A percentile compares a stretch with the other conserved stretches of the same genome.
Evolutionary conservation across 1,140 invertebrate genomes (phyloP).

Genomic region (Magallana ariakensis): DNA sequence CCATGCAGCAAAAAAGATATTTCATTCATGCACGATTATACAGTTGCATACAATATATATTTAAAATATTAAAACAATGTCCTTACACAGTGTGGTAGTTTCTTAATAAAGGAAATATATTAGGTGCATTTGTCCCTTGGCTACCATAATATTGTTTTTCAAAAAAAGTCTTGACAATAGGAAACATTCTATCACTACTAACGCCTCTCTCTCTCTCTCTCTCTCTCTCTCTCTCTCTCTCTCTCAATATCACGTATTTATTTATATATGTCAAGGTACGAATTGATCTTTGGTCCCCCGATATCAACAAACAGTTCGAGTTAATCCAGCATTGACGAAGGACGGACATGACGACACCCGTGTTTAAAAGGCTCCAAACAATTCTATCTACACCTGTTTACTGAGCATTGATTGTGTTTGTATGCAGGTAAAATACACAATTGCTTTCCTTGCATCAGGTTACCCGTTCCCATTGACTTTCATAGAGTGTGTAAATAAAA

Average conservation of each 20-base stretch:
- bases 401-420: not conserved
- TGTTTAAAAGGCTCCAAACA: not conserved
- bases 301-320: not conserved
- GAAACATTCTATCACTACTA: too few relatives aligned
- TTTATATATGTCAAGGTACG: not conserved
- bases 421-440: not conserved
- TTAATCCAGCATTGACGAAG: not conserved
- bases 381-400: not conserved
- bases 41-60: too few relatives aligned
- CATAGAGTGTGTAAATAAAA: conserved; percentile 24
- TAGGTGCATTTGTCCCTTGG: too few relatives aligned
- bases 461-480: conserved; percentile 15
- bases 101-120: too few relatives aligned
- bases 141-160: too few relatives aligned
- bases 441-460: conserved; percentile 8
- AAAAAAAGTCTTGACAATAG: too few relatives aligned
- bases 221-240: too few relatives aligned
- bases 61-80: too few relatives aligned
- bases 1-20: not conserved
- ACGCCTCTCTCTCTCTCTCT: too few relatives aligned
- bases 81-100: too few relatives aligned
- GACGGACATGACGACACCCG: not conserved
- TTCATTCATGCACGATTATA: not conserved
- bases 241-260: too few relatives aligned
- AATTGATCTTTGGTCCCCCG: not conserved